These are phyloP conservation scores for Garra rufa DNA, from an alignment of 2,113 vertebrate species.

Conservation along the genomic window DNA sequence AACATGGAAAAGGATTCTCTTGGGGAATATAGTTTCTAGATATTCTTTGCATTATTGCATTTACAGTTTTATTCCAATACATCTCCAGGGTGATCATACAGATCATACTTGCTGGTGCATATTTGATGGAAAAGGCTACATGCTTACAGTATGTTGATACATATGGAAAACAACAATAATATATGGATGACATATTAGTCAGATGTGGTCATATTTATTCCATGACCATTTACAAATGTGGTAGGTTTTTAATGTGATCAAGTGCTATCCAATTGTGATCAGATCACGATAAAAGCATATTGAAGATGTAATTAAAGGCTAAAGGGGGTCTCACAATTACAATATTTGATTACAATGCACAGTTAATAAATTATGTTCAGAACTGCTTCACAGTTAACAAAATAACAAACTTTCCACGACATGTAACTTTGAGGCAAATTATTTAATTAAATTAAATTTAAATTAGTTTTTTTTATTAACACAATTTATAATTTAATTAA, in stretches of 20 bases:
- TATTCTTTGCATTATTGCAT: neutral
- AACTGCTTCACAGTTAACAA: too few relatives aligned
- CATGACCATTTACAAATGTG: neutral
- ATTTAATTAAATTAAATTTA: too few relatives aligned
- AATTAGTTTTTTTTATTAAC: too few relatives aligned
- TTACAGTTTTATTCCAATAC: neutral
- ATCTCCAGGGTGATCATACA: neutral
- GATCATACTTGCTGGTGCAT: neutral
- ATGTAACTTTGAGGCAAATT: too few relatives aligned
- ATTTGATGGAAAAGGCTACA: neutral
- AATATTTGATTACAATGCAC: too few relatives aligned
- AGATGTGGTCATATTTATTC: neutral
- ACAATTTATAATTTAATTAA: too few relatives aligned
- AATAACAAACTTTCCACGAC: too few relatives aligned
- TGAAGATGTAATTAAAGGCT: too few relatives aligned
- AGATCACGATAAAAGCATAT: too few relatives aligned
- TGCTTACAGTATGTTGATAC: neutral
- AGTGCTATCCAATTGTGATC: neutral
- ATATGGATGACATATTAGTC: too few relatives aligned
- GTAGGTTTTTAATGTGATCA: neutral
- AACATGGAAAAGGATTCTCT: constrained; percentile 4
- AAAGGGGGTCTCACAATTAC: too few relatives aligned
- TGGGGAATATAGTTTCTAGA: constrained; percentile 1
- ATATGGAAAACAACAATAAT: neutral
- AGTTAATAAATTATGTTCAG: too few relatives aligned